Conservation (phyloP, 2,113 vertebrate genomes). For the Parus major region DNA sequence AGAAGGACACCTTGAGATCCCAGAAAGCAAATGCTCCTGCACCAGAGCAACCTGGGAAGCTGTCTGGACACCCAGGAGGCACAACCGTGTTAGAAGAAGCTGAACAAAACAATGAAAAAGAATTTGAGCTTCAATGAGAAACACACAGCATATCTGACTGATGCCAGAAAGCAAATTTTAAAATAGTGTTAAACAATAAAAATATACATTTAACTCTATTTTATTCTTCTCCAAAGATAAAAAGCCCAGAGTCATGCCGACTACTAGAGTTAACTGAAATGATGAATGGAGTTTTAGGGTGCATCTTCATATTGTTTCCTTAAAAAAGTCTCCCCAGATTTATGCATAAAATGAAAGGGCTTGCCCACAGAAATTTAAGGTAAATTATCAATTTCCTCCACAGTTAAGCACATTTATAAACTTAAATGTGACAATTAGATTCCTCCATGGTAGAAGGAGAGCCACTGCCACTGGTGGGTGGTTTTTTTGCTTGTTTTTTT, state of each 20-base stretch:
- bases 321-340: not conserved
- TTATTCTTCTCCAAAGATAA: not conserved
- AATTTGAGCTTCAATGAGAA: not conserved
- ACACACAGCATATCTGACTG: not conserved
- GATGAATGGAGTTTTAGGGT: not conserved
- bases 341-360: not conserved
- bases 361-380: not conserved
- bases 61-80: not conserved
- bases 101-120: not conserved
- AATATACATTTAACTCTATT: not conserved
- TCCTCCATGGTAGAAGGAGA: not conserved
- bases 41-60: not conserved
- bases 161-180: not conserved
- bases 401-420: not conserved
- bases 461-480: not conserved
- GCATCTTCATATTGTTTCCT: not conserved
- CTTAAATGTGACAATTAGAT: not conserved
- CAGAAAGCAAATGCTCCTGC: not conserved
- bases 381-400: not conserved
- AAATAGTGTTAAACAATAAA: not conserved
- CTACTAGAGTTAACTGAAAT: not conserved
- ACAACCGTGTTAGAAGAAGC: not conserved
- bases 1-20: not conserved
- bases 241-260: not conserved
- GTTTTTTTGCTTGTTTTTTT: not conserved